Percentiles rank a stretch among this genome's conserved stretches.
phyloP scores from a whole-genome alignment of 2,113 vertebrate genomes.

The Bos javanicus region DNA sequence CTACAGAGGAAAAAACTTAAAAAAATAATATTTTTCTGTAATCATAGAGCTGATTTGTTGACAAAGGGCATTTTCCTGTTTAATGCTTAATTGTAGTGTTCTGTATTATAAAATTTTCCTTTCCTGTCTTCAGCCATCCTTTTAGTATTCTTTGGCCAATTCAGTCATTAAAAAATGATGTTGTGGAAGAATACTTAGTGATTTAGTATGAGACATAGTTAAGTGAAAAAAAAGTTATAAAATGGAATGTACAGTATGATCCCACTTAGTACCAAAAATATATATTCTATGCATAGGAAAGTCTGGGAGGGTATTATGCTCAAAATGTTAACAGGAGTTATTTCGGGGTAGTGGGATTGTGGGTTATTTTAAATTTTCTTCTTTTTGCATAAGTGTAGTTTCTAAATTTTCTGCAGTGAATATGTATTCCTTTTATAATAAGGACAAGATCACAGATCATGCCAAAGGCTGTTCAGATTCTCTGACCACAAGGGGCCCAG shows the following conservation, averaged over 20 bases:
- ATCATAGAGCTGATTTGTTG: not conserved
- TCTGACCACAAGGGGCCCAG: not conserved
- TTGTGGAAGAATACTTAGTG: not conserved
- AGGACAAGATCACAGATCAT: not conserved
- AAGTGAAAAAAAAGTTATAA: not conserved
- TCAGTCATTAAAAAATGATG: not conserved
- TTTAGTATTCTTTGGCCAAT: not conserved
- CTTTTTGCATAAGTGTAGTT: constrained; percentile 72
- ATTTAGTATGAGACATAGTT: not conserved
- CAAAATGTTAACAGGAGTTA: constrained; percentile 53
- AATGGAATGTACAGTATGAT: constrained; percentile 6
- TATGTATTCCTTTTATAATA: constrained; percentile 67
- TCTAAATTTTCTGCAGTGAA: constrained; percentile 70
- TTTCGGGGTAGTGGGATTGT: constrained; percentile 72
- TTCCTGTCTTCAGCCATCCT: not conserved
- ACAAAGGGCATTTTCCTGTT: not conserved
- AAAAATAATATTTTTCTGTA: not conserved
- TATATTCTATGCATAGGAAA: not conserved
- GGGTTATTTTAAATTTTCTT: constrained; percentile 69
- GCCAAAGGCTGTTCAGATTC: not conserved
- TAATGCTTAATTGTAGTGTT: not conserved
- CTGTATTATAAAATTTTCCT: not conserved
- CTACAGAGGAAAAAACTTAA: not conserved
- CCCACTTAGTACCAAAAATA: constrained; percentile 30
- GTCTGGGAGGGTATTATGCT: constrained; percentile 51